Evolutionary conservation across 2,888 invertebrate species (phyloP), one percentile per base, ranked within the genome.

Genomic region (Ametastegia equiseti): DNA sequence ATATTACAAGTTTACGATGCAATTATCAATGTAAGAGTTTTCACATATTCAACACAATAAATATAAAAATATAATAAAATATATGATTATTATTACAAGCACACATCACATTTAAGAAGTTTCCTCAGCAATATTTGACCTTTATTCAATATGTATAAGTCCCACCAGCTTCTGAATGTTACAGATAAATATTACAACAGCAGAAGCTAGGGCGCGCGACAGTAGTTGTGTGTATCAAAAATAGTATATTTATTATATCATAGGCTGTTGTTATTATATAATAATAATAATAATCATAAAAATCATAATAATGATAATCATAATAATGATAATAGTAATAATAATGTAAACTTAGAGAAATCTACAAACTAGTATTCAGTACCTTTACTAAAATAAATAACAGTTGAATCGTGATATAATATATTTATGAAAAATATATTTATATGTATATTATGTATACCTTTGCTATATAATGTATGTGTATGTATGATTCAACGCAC

Each of bases 1-100:
- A 84, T 87, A 86, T 87, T 86, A 69, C 23, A 15, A 88, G 85
- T 87, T 82, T 87, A n/a, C 81, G 82, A 85, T 85, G 86, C 63
- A 85, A 84, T 86, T 85, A 75, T 33, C 50, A 19, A 30, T 84
- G 81, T 36, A 78, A 83, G 83, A 82, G 54, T 82, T 83, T 86
- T 86, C 86, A 84, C 83, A 82, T 83, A 80, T 80, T 82, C 63
- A 80, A 84, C 81, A n/a, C n/a, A 85, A 85, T 85, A 85, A 85
- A 86, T 87, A 75, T 23, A 75, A 75, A 75, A 75, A 54, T 69
- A 73, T 6, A 73, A 73, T 47, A 36, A 75, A n/a, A n/a, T n/a
- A n/a, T 75, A 75, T 15, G 19, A 60, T 85, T 54, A 11, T 30
- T 88, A 86, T 85, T 84, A 89, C 87, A 83, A 71, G 54, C 75